Evolutionary conservation across 1,140 invertebrate species (phyloP).

Genomic region (Drosophila nasuta): DNA sequence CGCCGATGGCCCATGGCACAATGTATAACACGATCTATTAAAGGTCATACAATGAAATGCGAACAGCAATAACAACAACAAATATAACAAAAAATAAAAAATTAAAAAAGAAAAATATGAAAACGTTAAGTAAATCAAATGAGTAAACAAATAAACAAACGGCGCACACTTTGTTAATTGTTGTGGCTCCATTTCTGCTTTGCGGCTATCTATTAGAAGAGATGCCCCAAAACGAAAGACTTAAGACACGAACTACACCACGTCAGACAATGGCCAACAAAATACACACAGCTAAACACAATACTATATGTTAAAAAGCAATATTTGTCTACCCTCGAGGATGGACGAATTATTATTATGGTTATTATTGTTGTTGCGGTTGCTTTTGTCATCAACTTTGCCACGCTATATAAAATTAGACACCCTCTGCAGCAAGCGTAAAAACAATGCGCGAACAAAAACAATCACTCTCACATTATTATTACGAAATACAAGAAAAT

Average conservation of each 20-base stretch:
- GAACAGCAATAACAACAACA: constrained; percentile 7
- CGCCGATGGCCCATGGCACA: constrained; percentile 62
- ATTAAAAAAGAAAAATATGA: constrained; percentile 1
- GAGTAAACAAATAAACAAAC: constrained; percentile 65
- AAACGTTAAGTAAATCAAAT: constrained; percentile 72
- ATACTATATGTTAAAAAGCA: constrained; percentile 37
- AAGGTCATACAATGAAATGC: constrained; percentile 61
- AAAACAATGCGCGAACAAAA: constrained; percentile 3
- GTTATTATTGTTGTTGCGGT: constrained; percentile 17
- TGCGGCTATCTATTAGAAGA: constrained; percentile 51
- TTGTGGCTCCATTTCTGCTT: constrained; percentile 24
- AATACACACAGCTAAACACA: constrained; percentile 16
- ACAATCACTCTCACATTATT: constrained; percentile 21
- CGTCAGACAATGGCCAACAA: constrained; percentile 23
- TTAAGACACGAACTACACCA: constrained; percentile 71
- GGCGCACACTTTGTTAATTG: constrained; percentile 73
- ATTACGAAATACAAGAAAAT: neutral
- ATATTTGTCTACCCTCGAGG: constrained; percentile 49
- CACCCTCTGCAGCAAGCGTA: constrained; percentile 26
- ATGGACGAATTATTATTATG: constrained; percentile 13
- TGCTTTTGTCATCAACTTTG: constrained; percentile 27
- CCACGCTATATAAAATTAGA: constrained; percentile 43
- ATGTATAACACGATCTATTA: constrained; percentile 76
- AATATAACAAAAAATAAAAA: neutral
- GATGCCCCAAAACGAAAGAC: constrained; percentile 71